A percentile compares a stretch with the other conserved stretches of the same genome.
Conservation (phyloP, 2,888 invertebrate species). For the Agapetus fuscipes region DNA sequence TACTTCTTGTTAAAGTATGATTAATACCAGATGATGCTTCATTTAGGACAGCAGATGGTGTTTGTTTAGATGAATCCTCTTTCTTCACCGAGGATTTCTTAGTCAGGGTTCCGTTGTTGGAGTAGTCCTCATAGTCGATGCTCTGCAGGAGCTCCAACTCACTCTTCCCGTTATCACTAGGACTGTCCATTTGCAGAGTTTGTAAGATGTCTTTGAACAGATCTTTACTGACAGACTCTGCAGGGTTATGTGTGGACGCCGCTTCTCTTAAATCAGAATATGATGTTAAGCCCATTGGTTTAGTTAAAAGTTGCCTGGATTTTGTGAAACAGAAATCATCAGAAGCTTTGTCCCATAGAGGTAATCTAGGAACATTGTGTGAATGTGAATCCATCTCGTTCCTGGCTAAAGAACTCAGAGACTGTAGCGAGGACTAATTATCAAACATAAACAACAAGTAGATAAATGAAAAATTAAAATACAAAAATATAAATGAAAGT, state of each 20-base stretch:
- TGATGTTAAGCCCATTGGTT: conserved; percentile 33
- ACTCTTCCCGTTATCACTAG: not conserved
- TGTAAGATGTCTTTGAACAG: conserved; percentile 6
- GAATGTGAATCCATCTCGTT: conserved; percentile 27
- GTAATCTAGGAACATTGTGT: conserved; percentile 41
- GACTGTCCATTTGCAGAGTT: conserved; percentile 1
- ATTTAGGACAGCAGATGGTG: too few relatives aligned
- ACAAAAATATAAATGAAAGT: not conserved
- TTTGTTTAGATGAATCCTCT: too few relatives aligned
- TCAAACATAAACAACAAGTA: too few relatives aligned
- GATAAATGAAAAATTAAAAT: conserved; percentile 7
- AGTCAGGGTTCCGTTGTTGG: conserved; percentile 12
- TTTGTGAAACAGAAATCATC: conserved; percentile 66
- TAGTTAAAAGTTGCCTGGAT: conserved; percentile 56
- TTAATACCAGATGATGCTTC: conserved; percentile 2
- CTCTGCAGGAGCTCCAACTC: too few relatives aligned
- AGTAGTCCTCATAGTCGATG: not conserved
- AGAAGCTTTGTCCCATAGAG: conserved; percentile 63
- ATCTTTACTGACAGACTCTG: conserved; percentile 6
- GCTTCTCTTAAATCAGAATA: conserved; percentile 15
- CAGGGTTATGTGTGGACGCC: conserved; percentile 6
- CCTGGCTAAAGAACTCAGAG: conserved; percentile 40
- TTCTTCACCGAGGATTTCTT: too few relatives aligned
- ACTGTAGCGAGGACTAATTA: conserved; percentile 43
- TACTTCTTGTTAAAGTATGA: conserved; percentile 8